phyloP scores from a whole-genome alignment of 2,888 invertebrate genomes.

The Diloba caeruleocephala region DNA sequence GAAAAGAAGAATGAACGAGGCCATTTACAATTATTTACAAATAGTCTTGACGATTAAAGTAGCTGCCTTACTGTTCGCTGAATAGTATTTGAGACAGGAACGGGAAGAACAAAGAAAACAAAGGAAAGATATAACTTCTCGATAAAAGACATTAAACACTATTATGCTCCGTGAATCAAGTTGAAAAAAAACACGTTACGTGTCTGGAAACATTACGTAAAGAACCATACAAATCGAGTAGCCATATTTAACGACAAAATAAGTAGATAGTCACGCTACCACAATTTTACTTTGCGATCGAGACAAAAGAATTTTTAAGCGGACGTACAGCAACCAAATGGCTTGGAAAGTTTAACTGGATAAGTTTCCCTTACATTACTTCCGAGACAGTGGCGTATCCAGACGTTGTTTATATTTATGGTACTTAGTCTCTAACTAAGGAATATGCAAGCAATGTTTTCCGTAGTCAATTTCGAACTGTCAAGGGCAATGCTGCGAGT shows the following conservation, averaged over 20 bases:
- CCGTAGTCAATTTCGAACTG: conserved; percentile 57
- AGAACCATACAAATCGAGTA: conserved; percentile 36
- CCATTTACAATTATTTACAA: conserved; percentile 36
- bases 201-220: conserved; percentile 44
- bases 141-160: conserved; percentile 58
- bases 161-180: conserved; percentile 37
- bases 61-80: conserved; percentile 36
- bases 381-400: conserved; percentile 59
- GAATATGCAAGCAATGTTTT: conserved; percentile 58
- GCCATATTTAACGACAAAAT: conserved; percentile 37
- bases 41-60: conserved; percentile 36
- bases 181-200: conserved; percentile 51
- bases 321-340: conserved; percentile 57
- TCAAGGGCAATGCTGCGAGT: conserved; percentile 51
- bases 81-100: conserved; percentile 60
- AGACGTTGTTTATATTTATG: conserved; percentile 66
- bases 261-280: conserved; percentile 32
- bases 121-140: no score
- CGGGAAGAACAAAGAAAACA: no score
- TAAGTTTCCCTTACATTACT: conserved; percentile 72
- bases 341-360: conserved; percentile 73
- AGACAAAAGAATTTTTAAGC: conserved; percentile 52
- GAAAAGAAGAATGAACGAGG: conserved; percentile 27
- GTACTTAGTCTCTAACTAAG: conserved; percentile 49
- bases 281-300: conserved; percentile 16